A percentile compares a stretch with the other conserved stretches of the same genome.
Conservation (phyloP, 2,113 vertebrate species). For the Sinocyclocheilus anophthalmus region DNA sequence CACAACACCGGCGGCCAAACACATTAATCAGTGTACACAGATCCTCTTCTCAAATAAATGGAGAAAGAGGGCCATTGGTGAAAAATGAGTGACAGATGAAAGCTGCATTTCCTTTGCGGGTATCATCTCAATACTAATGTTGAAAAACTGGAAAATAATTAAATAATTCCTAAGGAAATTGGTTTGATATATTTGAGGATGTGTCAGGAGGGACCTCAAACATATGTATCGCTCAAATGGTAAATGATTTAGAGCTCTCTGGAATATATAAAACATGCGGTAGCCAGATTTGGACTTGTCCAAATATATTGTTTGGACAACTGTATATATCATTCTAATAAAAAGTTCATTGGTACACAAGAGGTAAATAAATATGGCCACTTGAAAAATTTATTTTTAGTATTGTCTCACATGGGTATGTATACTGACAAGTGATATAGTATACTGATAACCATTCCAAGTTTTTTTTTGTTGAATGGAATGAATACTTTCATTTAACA, state of each 20-base stretch:
- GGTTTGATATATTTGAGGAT: constrained; percentile 24
- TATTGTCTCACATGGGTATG: too few species aligned
- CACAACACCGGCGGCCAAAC: constrained; percentile 21
- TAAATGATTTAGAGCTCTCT: constrained; percentile 30
- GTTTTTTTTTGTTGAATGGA: too few species aligned
- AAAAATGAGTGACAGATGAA: neutral
- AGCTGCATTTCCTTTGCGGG: neutral
- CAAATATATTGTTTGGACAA: too few species aligned
- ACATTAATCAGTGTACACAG: neutral
- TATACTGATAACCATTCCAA: too few species aligned
- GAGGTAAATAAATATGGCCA: too few species aligned
- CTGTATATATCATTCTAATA: too few species aligned
- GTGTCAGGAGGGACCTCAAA: constrained; percentile 8
- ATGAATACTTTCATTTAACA: too few species aligned
- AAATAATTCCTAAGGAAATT: neutral
- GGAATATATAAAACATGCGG: constrained; percentile 22
- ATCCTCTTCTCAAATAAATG: constrained; percentile 8
- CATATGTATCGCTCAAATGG: constrained; percentile 6
- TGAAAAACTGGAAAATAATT: constrained; percentile 16
- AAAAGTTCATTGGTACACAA: too few species aligned
- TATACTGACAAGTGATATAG: too few species aligned
- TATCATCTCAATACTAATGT: neutral
- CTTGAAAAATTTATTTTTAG: too few species aligned
- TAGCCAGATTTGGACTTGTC: neutral
- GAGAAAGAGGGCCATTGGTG: too few species aligned